Conservation (phyloP, 53 echinoderm and acorn worm genomes). For the Stichopus horrens region DNA sequence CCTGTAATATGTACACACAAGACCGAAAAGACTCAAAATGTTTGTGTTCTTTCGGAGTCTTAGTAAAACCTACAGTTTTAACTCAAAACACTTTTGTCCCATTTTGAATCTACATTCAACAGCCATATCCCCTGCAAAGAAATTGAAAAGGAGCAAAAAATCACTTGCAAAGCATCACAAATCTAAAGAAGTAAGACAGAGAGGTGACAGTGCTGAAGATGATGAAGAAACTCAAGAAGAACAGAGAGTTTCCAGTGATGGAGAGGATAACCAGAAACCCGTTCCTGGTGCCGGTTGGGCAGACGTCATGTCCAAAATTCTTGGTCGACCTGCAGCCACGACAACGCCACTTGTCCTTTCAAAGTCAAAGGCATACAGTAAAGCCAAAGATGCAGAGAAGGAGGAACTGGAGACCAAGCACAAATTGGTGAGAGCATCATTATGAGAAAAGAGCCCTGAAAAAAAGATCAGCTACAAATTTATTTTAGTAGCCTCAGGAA, state of each 20-base stretch:
- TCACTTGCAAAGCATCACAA: background rate
- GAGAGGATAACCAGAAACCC: conserved; percentile 48
- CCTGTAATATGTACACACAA: no score
- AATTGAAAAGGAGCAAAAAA: conserved; percentile 2
- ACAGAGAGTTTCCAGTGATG: conserved; percentile 38
- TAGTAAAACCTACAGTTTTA: background rate
- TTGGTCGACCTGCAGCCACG: conserved; percentile 58
- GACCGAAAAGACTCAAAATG: no score
- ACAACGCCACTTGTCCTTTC: conserved; percentile 56
- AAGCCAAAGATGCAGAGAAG: conserved; percentile 74
- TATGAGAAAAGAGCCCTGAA: no score
- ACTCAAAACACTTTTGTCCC: background rate
- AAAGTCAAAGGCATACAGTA: conserved; percentile 79
- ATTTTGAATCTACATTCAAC: background rate
- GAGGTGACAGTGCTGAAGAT: conserved; percentile 26
- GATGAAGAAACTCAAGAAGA: conserved; percentile 50
- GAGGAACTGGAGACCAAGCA: conserved; percentile 60
- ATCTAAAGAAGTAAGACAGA: conserved; percentile 7
- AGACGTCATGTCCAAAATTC: conserved; percentile 93
- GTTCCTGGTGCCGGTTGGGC: conserved; percentile 87
- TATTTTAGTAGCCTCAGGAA: no score
- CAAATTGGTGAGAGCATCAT: conserved; percentile 33
- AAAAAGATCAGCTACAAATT: no score
- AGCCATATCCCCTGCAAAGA: background rate
- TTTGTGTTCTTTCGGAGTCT: background rate